Evolutionary conservation across 2,888 invertebrate genomes (phyloP), one percentile per base, ranked within the genome.

Genomic region (Embidobia sp.): DNA sequence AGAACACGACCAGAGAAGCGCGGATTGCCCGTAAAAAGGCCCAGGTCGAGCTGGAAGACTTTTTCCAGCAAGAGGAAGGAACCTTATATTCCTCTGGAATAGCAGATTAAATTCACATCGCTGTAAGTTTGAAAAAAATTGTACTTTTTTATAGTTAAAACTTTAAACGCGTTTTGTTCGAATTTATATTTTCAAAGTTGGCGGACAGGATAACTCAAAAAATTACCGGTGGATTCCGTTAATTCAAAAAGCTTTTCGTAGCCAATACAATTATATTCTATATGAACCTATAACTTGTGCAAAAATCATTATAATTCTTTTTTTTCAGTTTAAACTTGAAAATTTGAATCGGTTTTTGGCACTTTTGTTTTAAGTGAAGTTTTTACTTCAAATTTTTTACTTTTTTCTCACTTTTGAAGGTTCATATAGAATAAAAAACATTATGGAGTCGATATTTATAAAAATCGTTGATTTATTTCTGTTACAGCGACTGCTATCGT

Each of bases 151-250:
- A 27, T 16, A 29, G 10, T 31, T 33, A 18, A 19, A 51, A 51
- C 51, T 48, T 48, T 29, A 48, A 48, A 48, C 29, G 27, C 27
- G 46, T 46, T 46, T 46, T 46, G 22, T 26, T 46, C 26, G 13
- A 27, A 46, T 11, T 11, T 11, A 11, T 46, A 4, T 46, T 46
- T 46, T 46, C 13, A 22, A 22, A 46, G 2, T 26, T 16, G 22
- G 46, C 46, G 26, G 22, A 8, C 26, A 27, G 8, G 35, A 35
- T 35, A 35, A 35, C 35, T 40, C 44, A 44, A 44, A 44, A 44
- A 44, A 26, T 44, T 44, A 10, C 10, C 26, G 22, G 22, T 11
- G 4, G 18, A 44, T 44, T 44, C 3, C 8, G 3, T 40, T 40
- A 4, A 18, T 40, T 5, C 3, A 40, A 40, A 40, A 16, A 40